Percentiles rank a stretch among this genome's conserved stretches.
phyloP scores from a whole-genome alignment of 1,140 invertebrate genomes.

The Brachionus asplanchnoidis region DNA sequence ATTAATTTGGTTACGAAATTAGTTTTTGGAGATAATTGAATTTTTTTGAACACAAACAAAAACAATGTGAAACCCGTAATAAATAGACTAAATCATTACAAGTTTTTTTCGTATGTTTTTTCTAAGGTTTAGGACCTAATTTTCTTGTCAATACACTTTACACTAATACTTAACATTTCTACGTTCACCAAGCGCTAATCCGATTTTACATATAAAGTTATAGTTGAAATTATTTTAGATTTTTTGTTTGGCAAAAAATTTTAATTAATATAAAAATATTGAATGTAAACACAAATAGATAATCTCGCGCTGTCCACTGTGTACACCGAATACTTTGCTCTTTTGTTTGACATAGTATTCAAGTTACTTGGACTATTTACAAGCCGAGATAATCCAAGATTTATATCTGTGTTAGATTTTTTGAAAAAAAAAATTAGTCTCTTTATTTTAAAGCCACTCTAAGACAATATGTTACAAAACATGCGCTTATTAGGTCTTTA shows the following conservation, averaged over 20 bases:
- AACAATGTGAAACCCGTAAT: conserved; percentile 7
- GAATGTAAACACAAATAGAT: conserved; percentile 34
- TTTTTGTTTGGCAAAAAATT: neutral
- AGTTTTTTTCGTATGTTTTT: neutral
- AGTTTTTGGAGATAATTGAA: neutral
- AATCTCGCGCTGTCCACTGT: neutral
- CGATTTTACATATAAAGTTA: conserved; percentile 25
- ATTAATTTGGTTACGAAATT: neutral
- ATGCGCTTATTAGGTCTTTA: neutral
- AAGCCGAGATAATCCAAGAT: conserved; percentile 12
- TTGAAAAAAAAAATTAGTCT: neutral
- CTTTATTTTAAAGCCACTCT: neutral
- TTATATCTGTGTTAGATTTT: neutral
- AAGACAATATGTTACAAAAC: neutral
- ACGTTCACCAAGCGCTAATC: neutral
- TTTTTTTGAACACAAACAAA: neutral
- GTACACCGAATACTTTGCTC: neutral
- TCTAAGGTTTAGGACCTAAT: neutral
- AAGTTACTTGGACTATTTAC: conserved; percentile 11
- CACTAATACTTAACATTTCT: conserved; percentile 33
- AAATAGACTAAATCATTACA: conserved; percentile 6
- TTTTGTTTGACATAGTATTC: neutral
- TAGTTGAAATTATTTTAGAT: neutral
- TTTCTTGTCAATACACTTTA: conserved; percentile 27
- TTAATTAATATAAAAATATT: neutral